A percentile compares a stretch with the other conserved stretches of the same genome.
Evolutionary conservation across 2,888 invertebrate species (phyloP).

Genomic region (Drosophila quasianomalipes): DNA sequence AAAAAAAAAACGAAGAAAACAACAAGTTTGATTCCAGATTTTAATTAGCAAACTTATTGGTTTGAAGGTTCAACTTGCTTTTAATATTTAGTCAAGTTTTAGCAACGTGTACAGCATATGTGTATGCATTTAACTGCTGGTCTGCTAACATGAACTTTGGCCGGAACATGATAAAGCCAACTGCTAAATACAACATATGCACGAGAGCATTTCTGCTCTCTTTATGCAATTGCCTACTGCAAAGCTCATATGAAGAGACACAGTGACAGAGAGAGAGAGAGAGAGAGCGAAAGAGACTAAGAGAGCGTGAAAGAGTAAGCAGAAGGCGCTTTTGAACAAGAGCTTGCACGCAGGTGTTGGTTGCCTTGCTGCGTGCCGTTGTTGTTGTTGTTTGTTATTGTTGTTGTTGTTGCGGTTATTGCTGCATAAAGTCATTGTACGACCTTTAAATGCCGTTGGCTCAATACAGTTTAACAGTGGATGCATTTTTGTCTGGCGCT

Average conservation of each 20-base stretch:
- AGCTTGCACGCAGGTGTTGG: constrained; percentile 26
- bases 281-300: not conserved
- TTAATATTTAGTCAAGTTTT: not conserved
- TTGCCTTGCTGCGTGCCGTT: constrained; percentile 31
- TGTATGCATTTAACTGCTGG: not conserved
- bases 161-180: not conserved
- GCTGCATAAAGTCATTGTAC: constrained; percentile 65
- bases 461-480: constrained; percentile 51
- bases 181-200: not conserved
- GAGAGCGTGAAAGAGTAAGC: constrained; percentile 12
- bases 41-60: not conserved
- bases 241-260: constrained; percentile 2
- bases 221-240: not conserved
- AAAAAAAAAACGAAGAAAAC: not conserved
- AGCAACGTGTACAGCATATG: not conserved
- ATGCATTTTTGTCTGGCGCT: constrained; percentile 26
- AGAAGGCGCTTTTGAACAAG: constrained; percentile 12
- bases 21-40: not conserved
- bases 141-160: not conserved
- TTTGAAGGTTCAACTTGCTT: not conserved
- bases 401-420: constrained; percentile 16
- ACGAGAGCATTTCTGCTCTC: not conserved
- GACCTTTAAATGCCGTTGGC: constrained; percentile 67
- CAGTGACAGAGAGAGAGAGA: not conserved
- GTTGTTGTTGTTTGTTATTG: not conserved